Evolutionary conservation across 1,140 invertebrate species (phyloP), one percentile per base, ranked within the genome.

Genomic region (Drosophila nigromelanica): DNA sequence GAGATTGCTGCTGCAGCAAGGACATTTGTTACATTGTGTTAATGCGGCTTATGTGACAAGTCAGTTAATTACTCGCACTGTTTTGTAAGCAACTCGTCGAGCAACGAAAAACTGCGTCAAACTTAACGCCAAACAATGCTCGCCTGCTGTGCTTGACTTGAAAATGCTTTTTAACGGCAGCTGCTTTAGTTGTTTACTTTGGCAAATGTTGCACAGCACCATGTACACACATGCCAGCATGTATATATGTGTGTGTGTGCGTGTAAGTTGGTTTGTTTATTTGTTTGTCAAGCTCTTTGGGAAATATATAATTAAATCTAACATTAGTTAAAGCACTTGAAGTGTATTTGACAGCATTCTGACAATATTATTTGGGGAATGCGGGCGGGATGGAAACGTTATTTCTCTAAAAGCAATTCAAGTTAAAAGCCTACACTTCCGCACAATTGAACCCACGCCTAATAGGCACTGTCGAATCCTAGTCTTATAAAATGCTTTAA

Each of bases 21-120:
- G 68, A 85, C 80, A 87, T 85, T 85, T 80, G 73, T 63, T 62
- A 78, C 85, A 89, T 89, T 89, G 80, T 89, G 83, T 89, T 89
- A 89, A 83, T 89, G 80, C 85, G 83, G 82, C 76, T 89, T 83
- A 77, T 89, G 80, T 89, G 83, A 89, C 83, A 89, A 81, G 78
- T 59, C 70, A 83, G 83, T 89, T 89, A 89, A 89, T 89, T 89
- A 89, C 69, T 59, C 62, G 47, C 79, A 52, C 66, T 77, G 74
- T 81, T 81, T 76, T 77, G 61, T 69, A 55, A 61, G 73, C 60
- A 59, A 33, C 58, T 52, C 51, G 33, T 50, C 52, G 30, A 48
- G 52, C 45, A 68, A 18, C 21, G 37, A 47, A 69, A 73, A 55
- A 48, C 54, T 54, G 64, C 59, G 75, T 70, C 67, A 85, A 74